These are phyloP conservation scores for Urocolius indicus DNA, from an alignment of 2,113 vertebrate genomes.

Conservation along the genomic window DNA sequence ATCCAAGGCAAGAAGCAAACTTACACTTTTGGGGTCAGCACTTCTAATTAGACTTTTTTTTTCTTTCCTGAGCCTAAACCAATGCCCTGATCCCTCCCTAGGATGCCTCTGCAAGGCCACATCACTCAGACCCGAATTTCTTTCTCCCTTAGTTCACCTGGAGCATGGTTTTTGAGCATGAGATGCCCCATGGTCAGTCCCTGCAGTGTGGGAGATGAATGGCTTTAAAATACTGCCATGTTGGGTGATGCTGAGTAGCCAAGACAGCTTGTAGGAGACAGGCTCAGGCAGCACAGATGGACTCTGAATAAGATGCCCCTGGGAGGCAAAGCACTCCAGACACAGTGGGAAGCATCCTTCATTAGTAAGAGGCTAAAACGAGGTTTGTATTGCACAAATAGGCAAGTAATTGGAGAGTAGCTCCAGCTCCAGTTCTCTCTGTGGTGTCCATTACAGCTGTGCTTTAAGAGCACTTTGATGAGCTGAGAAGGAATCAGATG, in stretches of 20 bases:
- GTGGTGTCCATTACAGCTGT: neutral
- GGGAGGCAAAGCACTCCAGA: neutral
- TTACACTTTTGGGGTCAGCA: neutral
- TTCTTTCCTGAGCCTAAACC: too few relatives aligned
- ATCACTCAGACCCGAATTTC: too few relatives aligned
- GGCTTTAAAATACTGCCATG: neutral
- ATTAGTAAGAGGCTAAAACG: neutral
- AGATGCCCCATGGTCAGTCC: neutral
- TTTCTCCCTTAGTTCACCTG: neutral
- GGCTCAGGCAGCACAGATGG: neutral
- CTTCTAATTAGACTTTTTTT: too few relatives aligned
- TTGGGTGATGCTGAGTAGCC: neutral
- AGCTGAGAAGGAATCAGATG: neutral
- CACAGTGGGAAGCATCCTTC: rapidly evolving
- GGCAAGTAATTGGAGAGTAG: neutral
- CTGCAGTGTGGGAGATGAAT: neutral
- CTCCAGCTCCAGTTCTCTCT: neutral
- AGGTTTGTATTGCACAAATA: neutral
- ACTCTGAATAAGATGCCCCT: neutral
- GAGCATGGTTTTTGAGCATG: neutral
- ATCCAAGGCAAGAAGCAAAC: neutral
- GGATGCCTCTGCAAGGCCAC: too few relatives aligned
- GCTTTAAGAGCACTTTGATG: neutral
- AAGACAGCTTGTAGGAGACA: neutral
- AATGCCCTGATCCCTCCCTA: too few relatives aligned